Evolutionary conservation across 2,113 vertebrate genomes (phyloP), one percentile per base, ranked within the genome.

Genomic region (Pyrgilauda ruficollis): DNA sequence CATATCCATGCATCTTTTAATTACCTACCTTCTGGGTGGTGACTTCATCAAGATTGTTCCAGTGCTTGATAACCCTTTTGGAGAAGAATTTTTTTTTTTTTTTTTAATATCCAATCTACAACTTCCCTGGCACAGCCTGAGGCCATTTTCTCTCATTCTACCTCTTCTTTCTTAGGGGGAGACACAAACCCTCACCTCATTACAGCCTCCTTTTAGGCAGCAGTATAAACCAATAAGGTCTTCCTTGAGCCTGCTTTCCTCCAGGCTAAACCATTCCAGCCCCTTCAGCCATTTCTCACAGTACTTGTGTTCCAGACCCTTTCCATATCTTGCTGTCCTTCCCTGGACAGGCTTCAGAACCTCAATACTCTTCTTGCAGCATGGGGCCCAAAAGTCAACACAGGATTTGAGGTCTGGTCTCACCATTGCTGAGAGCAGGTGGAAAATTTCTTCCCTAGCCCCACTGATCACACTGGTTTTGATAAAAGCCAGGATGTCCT

Each of bases 341-440:
- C 13, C 20, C 4, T 58, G 13, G 9, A 52, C 6, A 13, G 0
- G 0, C 5, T 66, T 12, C 22, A 68, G 27, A 12, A 68, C 4
- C 15, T 41, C 15, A 44, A 17, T 43, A 26, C 7, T 31, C 12
- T 39, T 68, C 31, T 37, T 47, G 12, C 16, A 56, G 4, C 5
- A 5, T 43, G 16, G 2, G 37, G 2, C 6, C 5, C 17, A 58
- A 73, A 93, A 14, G 7, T 2, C 17, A 62, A 39, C 20, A 12
- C 7, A 33, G 7, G 4, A 28, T 11, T 62, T 2, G 0, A 56
- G 10, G 6, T 31, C 9, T 10, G 1, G 17, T 23, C 47, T 59
- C 27, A 39, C 9, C 21, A 18, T 13, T 31, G 47, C 20, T 1
- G 2, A 83, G 21, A 46, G 37, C 8, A 61, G 19, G 7, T 6